Evolutionary conservation across 2,797 vertebrate genomes (phyloP).

Genomic region (Anas georgica): DNA sequence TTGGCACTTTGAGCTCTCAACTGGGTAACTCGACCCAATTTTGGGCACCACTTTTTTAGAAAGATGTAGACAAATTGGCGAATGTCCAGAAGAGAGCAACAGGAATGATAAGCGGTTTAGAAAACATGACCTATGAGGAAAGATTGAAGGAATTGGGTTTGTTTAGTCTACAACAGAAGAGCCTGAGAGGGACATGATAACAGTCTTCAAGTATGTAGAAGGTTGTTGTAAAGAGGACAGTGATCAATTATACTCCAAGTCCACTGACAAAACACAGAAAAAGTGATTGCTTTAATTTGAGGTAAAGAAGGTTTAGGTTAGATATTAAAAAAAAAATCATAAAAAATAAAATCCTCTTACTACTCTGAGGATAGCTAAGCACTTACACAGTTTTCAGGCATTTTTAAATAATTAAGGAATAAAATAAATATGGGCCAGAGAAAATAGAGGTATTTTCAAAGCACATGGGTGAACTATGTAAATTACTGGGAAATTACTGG

Average conservation of each 20-base stretch:
- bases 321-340: background rate
- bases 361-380: background rate
- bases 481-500: background rate
- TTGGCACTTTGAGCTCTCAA: background rate
- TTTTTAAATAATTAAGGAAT: background rate
- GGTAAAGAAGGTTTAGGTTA: background rate
- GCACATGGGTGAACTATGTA: background rate
- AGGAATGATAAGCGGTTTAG: constrained; percentile 71
- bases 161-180: constrained; percentile 73
- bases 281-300: constrained; percentile 1
- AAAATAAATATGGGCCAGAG: background rate
- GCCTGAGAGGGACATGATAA: constrained; percentile 68
- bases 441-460: constrained; percentile 15
- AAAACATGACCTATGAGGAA: constrained; percentile 75
- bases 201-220: constrained; percentile 70
- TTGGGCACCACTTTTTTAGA: constrained; percentile 34
- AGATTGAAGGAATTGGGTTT: constrained; percentile 73
- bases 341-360: background rate
- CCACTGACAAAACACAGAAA: constrained; percentile 21
- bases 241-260: constrained; percentile 58
- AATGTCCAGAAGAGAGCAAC: constrained; percentile 60
- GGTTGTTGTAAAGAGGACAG: constrained; percentile 51
- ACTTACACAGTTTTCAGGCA: background rate
- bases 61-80: constrained; percentile 49
- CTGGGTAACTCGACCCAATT: background rate